Evolutionary conservation across 2,113 vertebrate species (phyloP).

Genomic region (Strix aluco): DNA sequence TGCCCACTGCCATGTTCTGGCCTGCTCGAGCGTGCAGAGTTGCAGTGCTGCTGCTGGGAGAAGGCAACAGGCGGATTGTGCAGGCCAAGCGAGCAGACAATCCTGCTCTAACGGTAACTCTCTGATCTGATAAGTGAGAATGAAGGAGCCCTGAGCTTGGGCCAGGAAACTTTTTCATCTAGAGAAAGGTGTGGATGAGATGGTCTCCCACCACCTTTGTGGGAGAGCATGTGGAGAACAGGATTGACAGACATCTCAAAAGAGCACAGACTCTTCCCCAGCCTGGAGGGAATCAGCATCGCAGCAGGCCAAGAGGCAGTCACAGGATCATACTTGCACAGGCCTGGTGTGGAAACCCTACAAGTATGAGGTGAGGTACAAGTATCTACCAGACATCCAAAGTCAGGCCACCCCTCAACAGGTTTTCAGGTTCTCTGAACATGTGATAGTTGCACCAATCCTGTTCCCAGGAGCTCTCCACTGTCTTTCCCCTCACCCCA

Average conservation of each 20-base stretch:
- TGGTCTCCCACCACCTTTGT: neutral
- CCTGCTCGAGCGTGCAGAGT: neutral
- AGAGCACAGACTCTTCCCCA: neutral
- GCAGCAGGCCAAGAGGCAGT: neutral
- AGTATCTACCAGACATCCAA: neutral
- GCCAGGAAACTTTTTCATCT: neutral
- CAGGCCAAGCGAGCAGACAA: neutral
- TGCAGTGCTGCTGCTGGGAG: neutral
- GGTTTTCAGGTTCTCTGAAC: neutral
- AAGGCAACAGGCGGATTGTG: neutral
- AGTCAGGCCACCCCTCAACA: neutral
- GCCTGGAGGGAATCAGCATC: neutral
- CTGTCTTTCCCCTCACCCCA: neutral
- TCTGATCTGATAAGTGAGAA: neutral
- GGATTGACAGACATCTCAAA: neutral
- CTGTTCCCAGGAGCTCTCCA: neutral
- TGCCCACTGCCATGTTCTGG: neutral
- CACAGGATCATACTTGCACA: neutral
- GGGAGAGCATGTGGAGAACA: neutral
- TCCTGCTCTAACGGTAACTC: neutral
- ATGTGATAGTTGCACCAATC: accelerated
- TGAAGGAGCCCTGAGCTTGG: neutral
- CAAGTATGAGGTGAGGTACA: neutral
- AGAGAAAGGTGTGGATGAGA: neutral
- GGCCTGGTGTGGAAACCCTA: neutral